These are phyloP conservation scores for Tauraco hartlaubi DNA, from an alignment of 2,797 vertebrate species.

Conservation along the genomic window DNA sequence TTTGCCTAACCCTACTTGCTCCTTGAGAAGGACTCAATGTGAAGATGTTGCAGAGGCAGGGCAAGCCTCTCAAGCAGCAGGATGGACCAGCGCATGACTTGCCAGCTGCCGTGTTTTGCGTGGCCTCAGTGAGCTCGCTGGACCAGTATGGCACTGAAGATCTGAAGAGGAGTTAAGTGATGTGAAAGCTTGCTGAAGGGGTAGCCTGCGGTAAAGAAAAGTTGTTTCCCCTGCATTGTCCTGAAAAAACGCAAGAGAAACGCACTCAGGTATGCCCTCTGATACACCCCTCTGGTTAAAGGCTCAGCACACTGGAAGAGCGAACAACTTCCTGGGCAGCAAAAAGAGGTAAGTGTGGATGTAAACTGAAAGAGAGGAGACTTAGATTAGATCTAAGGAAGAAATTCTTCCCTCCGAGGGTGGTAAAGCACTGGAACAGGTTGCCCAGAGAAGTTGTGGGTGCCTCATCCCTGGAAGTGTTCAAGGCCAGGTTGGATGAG, in stretches of 20 bases:
- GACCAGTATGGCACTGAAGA: neutral
- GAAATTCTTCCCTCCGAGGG: too few species aligned
- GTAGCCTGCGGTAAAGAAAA: neutral
- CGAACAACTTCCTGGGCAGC: neutral
- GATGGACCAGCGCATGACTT: neutral
- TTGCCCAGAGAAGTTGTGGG: too few species aligned
- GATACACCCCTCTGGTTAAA: neutral
- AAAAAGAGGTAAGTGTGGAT: neutral
- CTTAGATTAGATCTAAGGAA: too few species aligned
- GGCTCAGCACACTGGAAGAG: neutral
- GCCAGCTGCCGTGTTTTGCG: neutral
- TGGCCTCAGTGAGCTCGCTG: neutral
- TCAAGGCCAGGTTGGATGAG: too few species aligned
- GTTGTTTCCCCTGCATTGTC: neutral
- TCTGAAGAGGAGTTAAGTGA: neutral
- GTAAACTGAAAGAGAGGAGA: too few species aligned
- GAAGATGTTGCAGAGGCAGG: neutral
- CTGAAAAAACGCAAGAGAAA: neutral
- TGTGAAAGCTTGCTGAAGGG: neutral
- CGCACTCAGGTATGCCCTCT: neutral
- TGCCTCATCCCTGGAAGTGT: too few species aligned
- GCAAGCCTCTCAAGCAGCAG: neutral
- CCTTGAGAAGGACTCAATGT: neutral
- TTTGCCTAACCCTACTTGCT: neutral
- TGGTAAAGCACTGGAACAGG: too few species aligned